Evolutionary conservation across 2,113 vertebrate genomes (phyloP).

Genomic region (Megaptera novaeangliae): DNA sequence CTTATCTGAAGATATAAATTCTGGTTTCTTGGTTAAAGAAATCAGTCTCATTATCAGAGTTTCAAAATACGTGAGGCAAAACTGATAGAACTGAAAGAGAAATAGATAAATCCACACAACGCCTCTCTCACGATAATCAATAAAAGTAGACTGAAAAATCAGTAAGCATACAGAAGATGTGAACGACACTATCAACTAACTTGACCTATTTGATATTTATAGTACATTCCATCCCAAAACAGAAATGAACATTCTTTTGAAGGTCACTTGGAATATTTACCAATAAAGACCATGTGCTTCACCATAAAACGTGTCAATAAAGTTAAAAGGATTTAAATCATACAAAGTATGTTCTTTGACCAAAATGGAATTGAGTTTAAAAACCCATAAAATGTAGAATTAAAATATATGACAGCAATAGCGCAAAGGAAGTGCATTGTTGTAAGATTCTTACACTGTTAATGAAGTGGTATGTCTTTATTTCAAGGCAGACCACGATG

Average conservation of each 20-base stretch:
- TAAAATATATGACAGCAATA: neutral
- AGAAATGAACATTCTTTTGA: neutral
- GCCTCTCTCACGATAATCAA: neutral
- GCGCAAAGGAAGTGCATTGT: neutral
- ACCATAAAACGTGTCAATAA: neutral
- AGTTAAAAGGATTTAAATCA: neutral
- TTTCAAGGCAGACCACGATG: neutral
- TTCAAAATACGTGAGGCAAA: neutral
- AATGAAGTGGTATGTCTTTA: neutral
- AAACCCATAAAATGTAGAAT: neutral
- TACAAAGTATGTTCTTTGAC: conserved; percentile 4
- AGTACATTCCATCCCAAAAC: neutral
- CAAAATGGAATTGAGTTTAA: conserved; percentile 6
- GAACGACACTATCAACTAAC: neutral
- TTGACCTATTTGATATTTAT: neutral
- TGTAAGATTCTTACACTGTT: neutral
- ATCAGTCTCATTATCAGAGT: neutral
- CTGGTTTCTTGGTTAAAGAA: neutral
- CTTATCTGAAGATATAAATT: neutral
- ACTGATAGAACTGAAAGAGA: neutral
- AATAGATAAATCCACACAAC: neutral
- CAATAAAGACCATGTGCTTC: neutral
- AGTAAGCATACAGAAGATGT: neutral
- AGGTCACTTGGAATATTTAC: neutral
- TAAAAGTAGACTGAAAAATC: neutral